A percentile compares a stretch with the other conserved stretches of the same genome.
phyloP scores from a whole-genome alignment of 2,113 vertebrate genomes.

The Vanacampus margaritifer region DNA sequence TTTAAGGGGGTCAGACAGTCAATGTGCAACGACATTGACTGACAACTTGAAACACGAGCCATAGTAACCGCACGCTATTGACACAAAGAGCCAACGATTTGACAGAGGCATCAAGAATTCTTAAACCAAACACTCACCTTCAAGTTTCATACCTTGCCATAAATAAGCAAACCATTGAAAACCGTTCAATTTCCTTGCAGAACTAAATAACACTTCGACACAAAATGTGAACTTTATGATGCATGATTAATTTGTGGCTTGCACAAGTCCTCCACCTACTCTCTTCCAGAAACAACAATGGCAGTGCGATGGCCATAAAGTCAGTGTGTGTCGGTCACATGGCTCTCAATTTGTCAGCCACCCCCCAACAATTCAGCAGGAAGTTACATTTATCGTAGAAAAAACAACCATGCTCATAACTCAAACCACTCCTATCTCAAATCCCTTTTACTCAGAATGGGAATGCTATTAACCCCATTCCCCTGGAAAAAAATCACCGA shows the following conservation, averaged over 20 bases:
- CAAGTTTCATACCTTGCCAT: background rate
- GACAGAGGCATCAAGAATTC: background rate
- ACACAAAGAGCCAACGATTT: background rate
- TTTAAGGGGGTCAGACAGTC: too few species aligned
- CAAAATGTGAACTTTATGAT: constrained; percentile 20
- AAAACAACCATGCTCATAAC: background rate
- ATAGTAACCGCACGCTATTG: too few species aligned
- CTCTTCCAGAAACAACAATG: constrained; percentile 2
- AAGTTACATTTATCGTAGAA: background rate
- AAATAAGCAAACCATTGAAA: constrained; percentile 7
- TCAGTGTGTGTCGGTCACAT: constrained; percentile 10
- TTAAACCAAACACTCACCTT: background rate
- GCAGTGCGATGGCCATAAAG: constrained; percentile 9
- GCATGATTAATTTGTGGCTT: constrained; percentile 18
- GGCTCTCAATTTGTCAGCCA: constrained; percentile 29
- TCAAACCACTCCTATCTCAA: background rate
- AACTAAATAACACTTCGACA: constrained; percentile 10
- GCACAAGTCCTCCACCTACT: constrained; percentile 13
- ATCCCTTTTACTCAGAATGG: background rate
- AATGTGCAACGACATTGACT: too few species aligned
- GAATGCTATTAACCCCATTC: background rate
- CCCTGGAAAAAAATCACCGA: too few species aligned
- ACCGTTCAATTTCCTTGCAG: background rate
- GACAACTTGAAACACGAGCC: too few species aligned
- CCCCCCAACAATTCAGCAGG: constrained; percentile 13